A percentile compares a stretch with the other conserved stretches of the same genome.
Conservation (phyloP, 2,888 invertebrate species). For the Plemyria rubiginata region DNA sequence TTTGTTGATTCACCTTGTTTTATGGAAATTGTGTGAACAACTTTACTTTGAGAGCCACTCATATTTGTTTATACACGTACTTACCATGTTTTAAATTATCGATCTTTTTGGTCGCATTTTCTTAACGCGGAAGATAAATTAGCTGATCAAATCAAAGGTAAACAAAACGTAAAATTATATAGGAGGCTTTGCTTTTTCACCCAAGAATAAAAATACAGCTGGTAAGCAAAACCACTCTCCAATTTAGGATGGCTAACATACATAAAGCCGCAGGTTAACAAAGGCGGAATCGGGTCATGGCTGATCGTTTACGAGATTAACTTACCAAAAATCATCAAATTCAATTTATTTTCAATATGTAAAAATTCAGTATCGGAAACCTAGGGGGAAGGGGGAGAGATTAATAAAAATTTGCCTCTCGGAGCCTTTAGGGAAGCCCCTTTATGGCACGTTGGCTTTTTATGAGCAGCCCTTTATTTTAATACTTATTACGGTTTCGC, state of each 20-base stretch:
- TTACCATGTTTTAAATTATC: conserved; percentile 10
- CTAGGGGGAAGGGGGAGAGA: conserved; percentile 67
- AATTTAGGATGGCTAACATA: conserved; percentile 38
- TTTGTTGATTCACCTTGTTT: conserved; percentile 57
- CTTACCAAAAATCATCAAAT: conserved; percentile 57
- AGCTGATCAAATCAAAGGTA: not conserved
- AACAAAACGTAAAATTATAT: conserved; percentile 1
- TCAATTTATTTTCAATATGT: conserved; percentile 69
- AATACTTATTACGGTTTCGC: conserved; percentile 75
- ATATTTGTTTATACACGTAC: conserved; percentile 34
- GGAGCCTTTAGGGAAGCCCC: conserved; percentile 69
- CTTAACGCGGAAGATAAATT: not conserved
- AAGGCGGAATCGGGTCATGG: conserved; percentile 38
- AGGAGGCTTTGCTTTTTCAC: conserved; percentile 5
- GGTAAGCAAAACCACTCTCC: conserved; percentile 31
- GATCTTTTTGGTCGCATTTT: not conserved
- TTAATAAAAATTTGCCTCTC: conserved; percentile 78
- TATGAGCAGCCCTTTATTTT: conserved; percentile 76
- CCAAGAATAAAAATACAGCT: conserved; percentile 21
- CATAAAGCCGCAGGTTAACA: conserved; percentile 40
- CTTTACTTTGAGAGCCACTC: conserved; percentile 43
- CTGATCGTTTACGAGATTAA: conserved; percentile 44
- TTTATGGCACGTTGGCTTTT: conserved; percentile 78
- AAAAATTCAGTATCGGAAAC: conserved; percentile 65
- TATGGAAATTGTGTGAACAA: conserved; percentile 54